Conservation (phyloP, 2,888 invertebrate genomes). For the Cryptophagus acutangulus region DNA sequence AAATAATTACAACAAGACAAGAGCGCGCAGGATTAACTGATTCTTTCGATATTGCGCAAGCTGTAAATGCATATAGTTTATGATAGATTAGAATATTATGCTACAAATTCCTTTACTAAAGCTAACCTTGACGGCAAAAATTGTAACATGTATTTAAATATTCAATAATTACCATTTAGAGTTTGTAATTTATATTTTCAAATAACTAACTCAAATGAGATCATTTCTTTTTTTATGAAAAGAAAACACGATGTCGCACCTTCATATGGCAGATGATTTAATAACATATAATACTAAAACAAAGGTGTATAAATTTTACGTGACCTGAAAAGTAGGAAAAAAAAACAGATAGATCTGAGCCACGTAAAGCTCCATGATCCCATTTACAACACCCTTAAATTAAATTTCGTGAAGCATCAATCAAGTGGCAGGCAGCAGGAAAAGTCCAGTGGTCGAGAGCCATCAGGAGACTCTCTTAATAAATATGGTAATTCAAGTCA, state of each 20-base stretch:
- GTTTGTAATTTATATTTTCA: background rate
- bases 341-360: constrained; percentile 20
- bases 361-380: constrained; percentile 21
- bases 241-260: background rate
- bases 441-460: constrained; percentile 30
- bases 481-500: constrained; percentile 32
- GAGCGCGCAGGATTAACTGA: too few species aligned
- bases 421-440: constrained; percentile 21
- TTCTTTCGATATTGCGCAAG: too few species aligned
- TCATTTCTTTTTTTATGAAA: background rate
- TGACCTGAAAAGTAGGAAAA: too few species aligned
- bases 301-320: too few species aligned
- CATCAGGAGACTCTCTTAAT: constrained; percentile 32
- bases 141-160: background rate
- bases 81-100: constrained; percentile 5
- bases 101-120: background rate
- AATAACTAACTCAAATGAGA: constrained; percentile 1
- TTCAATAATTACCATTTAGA: constrained; percentile 1
- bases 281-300: too few species aligned
- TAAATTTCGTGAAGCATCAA: constrained; percentile 36
- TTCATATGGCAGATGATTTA: too few species aligned
- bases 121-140: constrained; percentile 5
- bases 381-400: constrained; percentile 34
- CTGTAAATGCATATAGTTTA: too few species aligned
- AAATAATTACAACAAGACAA: too few species aligned